Conservation (phyloP, 2,888 invertebrate genomes). For the Aphodius sticticus region DNA sequence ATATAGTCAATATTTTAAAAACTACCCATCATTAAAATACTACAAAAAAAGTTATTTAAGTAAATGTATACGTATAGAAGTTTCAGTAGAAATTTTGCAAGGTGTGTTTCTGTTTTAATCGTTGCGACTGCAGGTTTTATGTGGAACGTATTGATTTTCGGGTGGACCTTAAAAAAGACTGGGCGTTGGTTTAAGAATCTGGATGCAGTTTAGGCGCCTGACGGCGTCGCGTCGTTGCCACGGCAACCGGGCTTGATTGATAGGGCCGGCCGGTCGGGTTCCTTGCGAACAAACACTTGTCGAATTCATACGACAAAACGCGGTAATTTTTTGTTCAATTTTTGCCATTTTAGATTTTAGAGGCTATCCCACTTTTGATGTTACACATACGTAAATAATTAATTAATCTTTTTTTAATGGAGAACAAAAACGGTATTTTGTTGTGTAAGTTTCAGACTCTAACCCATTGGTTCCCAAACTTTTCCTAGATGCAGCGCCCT, state of each 20-base stretch:
- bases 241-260: constrained; percentile 48
- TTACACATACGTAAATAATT: no score
- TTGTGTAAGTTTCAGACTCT: no score
- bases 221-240: constrained; percentile 47
- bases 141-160: constrained; percentile 56
- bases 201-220: constrained; percentile 50
- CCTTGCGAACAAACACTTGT: constrained; percentile 52
- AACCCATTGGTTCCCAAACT: no score
- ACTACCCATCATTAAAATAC: no score
- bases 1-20: no score
- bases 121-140: constrained; percentile 48
- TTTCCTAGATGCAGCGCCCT: no score
- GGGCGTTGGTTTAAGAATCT: constrained; percentile 58
- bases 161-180: constrained; percentile 57
- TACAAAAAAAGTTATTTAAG: neutral
- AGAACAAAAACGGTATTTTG: no score
- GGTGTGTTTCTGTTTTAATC: constrained; percentile 19
- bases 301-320: constrained; percentile 47
- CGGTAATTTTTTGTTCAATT: no score
- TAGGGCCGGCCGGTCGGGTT: constrained; percentile 45
- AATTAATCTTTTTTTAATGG: no score
- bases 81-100: neutral
- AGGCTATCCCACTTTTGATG: no score
- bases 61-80: neutral
- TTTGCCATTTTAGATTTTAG: no score